These are phyloP conservation scores for Berghia stephanieae DNA, from an alignment of 1,140 invertebrate species.

Conservation along the genomic window DNA sequence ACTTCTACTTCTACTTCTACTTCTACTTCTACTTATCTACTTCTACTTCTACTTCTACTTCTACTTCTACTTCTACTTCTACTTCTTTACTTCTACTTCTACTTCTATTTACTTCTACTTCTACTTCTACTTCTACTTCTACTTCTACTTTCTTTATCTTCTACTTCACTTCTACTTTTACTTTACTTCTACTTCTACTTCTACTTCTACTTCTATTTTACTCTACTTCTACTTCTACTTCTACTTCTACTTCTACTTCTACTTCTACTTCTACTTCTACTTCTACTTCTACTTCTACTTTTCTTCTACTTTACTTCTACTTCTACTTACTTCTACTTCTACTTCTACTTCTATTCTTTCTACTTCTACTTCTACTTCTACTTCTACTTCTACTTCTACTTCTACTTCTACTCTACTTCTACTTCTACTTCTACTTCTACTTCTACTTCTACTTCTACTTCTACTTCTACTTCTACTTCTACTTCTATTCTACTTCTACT, in stretches of 20 bases:
- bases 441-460: constrained; percentile 26
- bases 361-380: constrained; percentile 27
- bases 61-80: constrained; percentile 17
- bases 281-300: constrained; percentile 1
- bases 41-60: constrained; percentile 20
- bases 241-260: no score
- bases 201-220: no score
- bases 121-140: neutral
- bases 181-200: no score
- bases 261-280: no score
- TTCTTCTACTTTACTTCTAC: constrained; percentile 19
- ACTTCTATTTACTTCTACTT: neutral
- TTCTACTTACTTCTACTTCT: constrained; percentile 14
- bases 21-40: constrained; percentile 17
- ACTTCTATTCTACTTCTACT: constrained; percentile 31
- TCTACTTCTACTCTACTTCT: constrained; percentile 20
- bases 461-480: constrained; percentile 27
- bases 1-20: constrained; percentile 9
- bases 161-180: no score
- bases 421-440: constrained; percentile 29
- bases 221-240: no score
- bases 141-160: neutral
- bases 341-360: constrained; percentile 31
- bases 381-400: constrained; percentile 14
- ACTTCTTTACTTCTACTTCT: neutral